Base-by-base conservation (phyloP, 2,797 vertebrate species). In the Acipenser ruthenus region DNA sequence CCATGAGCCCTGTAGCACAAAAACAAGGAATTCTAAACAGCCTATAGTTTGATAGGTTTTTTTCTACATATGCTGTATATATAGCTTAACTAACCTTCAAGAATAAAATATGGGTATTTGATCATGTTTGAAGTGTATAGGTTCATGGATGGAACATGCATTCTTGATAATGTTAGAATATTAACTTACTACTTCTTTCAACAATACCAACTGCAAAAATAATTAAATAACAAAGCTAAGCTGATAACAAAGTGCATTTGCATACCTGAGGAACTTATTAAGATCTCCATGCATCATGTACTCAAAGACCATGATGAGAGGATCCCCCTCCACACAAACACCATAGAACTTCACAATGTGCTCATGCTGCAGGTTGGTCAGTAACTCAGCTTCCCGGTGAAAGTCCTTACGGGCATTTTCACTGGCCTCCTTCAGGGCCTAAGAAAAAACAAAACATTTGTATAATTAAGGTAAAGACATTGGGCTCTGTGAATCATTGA, bases 291-390 rank as follows among this genome's bases (percentile, higher is more conserved):
- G 94, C 75, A 96, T 98, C 96, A 99, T 99, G 81, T 99, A 99
- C 83, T 99, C 96, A n/a, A 98, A 99, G 75, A 99, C 96, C 96
- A 99, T 99, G 82, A 99, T 98, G 77, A 99, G 94, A 0, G 96
- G 96, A 80, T 99, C 93, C 0, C 93, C 96, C 77, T 98, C 96
- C 62, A 98, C 93, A 0, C 96, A 99, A 66, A 99, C 95, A 0
- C 96, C 96, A 0, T 98, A 98, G 86, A 99, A 99, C 51, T 93
- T 97, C 78, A 99, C 96, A 0, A 99, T 99, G 81, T 99, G 96
- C 50, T 96, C 94, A 0, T 99, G 95, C 68, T 98, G 96, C 58
- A 99, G 89, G 79, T 99, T 99, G 67, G 96, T 99, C 71, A 99
- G 81, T 67, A 99, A 87, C 84, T 99, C 96, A 0, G 96, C 94